Conservation (phyloP, 2,113 vertebrate genomes). For the Myxocyprinus asiaticus region DNA sequence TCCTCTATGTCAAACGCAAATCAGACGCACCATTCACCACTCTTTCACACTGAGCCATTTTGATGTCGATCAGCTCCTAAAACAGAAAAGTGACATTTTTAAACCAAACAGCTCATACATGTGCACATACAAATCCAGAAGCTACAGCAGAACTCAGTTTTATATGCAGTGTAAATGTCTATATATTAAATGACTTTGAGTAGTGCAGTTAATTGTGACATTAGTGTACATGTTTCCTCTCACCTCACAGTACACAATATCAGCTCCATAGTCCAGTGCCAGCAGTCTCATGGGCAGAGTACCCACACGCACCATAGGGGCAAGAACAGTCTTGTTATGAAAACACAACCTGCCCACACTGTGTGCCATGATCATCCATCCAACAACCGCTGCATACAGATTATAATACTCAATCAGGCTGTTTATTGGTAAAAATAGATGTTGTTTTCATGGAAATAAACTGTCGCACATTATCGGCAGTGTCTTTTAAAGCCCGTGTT, state of each 20-base stretch:
- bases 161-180: too few species aligned
- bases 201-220: too few species aligned
- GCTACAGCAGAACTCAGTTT: too few species aligned
- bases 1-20: neutral
- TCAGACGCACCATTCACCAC: slow-evolving; percentile 84
- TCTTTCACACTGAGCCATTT: slow-evolving; percentile 91
- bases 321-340: slow-evolving; percentile 81
- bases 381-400: neutral
- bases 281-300: slow-evolving; percentile 93
- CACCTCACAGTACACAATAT: slow-evolving; percentile 97
- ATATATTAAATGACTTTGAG: neutral
- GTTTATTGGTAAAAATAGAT: too few species aligned
- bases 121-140: too few species aligned
- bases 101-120: too few species aligned
- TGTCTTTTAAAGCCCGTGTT: too few species aligned
- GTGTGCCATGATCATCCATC: slow-evolving; percentile 38
- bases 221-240: slow-evolving; percentile 19
- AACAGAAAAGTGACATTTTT: slow-evolving; percentile 41
- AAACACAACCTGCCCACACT: slow-evolving; percentile 76
- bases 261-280: slow-evolving; percentile 93
- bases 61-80: slow-evolving; percentile 95
- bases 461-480: too few species aligned
- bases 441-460: too few species aligned
- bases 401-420: too few species aligned
- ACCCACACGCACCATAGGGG: slow-evolving; percentile 95